Conservation (phyloP, 2,888 invertebrate species). For the Tethea ocularis region DNA sequence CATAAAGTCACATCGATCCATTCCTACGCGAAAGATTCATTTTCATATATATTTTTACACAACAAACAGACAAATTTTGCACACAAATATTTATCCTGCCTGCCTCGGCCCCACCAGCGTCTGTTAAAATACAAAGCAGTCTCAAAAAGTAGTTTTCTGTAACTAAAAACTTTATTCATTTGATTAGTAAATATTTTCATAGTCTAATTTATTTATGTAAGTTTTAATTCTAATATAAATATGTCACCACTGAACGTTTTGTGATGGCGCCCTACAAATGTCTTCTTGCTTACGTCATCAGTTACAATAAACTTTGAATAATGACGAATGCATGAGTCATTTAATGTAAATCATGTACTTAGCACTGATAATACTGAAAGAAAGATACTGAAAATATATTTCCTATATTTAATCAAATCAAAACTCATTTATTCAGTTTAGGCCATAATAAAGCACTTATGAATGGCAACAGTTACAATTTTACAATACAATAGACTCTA, state of each 20-base stretch:
- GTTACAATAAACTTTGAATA: neutral
- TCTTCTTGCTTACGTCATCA: constrained; percentile 3
- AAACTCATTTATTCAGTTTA: too few relatives aligned
- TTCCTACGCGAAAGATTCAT: too few relatives aligned
- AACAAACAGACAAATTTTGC: too few relatives aligned
- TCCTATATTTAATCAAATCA: too few relatives aligned
- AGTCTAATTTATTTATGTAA: neutral
- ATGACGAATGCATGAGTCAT: neutral
- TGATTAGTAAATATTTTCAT: neutral
- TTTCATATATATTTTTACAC: too few relatives aligned
- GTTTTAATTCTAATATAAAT: neutral
- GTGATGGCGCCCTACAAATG: constrained; percentile 15
- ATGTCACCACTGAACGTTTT: neutral
- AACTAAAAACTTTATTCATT: neutral
- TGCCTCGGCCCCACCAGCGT: too few relatives aligned
- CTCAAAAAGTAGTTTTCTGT: neutral
- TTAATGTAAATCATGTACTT: neutral
- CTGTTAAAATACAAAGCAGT: neutral
- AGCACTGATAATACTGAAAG: neutral
- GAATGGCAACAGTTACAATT: too few relatives aligned
- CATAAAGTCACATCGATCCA: too few relatives aligned
- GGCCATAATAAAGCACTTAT: too few relatives aligned
- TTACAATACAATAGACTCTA: too few relatives aligned
- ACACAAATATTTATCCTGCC: too few relatives aligned
- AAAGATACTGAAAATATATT: neutral